Base-by-base conservation (phyloP, 2,797 vertebrate species). In the Danio choprae region DNA sequence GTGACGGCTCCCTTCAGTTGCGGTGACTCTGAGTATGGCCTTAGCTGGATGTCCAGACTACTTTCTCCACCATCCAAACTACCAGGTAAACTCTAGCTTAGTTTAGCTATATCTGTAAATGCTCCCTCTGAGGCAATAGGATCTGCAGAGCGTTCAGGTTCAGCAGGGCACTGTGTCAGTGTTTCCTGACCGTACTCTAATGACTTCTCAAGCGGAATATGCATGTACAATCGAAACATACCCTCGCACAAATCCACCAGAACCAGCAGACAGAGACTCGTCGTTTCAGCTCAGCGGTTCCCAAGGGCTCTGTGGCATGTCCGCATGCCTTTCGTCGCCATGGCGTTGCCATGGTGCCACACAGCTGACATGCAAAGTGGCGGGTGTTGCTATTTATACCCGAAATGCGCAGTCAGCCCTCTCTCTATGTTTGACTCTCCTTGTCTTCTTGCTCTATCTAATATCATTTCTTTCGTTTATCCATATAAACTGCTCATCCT, bases 41-140 rank as follows among this genome's bases (percentile, higher is more conserved):
- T 93, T 98, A 93, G 95, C 96, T 79, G 97, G 95, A 91, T 96
- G 94, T 86, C 95, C 95, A 87, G 96, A 97, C 89, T 96, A 95
- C 91, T 97, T 96, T 89, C 90, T 96, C 84, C 94, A 90, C 88
- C 94, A 95, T 90, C 93, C 94, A 5, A 95, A 95, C 90, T 96
- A 96, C 87, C 95, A 96, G 95, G 96, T 98, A 93, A 89, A 76
- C 7, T 59, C 3, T 13, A 53, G 10, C 40, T 9, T 16, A 67
- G 10, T 46, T 9, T 16, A 67, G 12, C 36, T 12, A 6, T 44
- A 18, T n/a, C 22, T n/a, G 7, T 38, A 58, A 29, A 1, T 68
- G 16, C 53, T 58, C 22, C 20, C 18, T 16, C 15, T 20, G 36
- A 53, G 62, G 46, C 46, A 41, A 41, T 53, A 2, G 51, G 51